Evolutionary conservation across 2,888 invertebrate genomes (phyloP).

Genomic region (Athalia rosae): DNA sequence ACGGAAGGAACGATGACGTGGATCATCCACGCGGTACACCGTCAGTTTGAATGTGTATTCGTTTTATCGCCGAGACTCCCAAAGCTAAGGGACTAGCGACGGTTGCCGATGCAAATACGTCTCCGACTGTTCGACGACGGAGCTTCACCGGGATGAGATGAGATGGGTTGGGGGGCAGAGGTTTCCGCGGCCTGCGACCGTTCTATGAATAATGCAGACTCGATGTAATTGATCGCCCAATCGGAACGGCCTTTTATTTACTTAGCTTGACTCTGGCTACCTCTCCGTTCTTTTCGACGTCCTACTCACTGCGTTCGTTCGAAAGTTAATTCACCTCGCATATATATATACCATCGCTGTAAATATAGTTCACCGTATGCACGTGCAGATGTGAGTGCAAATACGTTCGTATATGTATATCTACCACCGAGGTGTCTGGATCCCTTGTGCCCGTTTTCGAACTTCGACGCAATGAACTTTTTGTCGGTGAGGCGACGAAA

Average conservation of each 20-base stretch:
- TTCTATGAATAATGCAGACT: slow-evolving; percentile 72
- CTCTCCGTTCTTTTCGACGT: slow-evolving; percentile 61
- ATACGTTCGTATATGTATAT: no score
- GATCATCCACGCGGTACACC: neutral
- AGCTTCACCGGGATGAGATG: slow-evolving; percentile 58
- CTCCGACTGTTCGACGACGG: slow-evolving; percentile 52
- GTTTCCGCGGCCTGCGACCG: slow-evolving; percentile 70
- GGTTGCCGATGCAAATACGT: slow-evolving; percentile 71
- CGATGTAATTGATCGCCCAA: slow-evolving; percentile 73
- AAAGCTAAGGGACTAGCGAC: slow-evolving; percentile 52
- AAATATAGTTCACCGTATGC: no score
- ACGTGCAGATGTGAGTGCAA: no score
- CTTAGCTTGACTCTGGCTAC: slow-evolving; percentile 68
- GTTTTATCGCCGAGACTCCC: neutral
- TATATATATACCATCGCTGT: slow-evolving; percentile 54
- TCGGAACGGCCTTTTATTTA: slow-evolving; percentile 73
- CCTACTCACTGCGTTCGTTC: slow-evolving; percentile 53
- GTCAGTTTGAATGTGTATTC: slow-evolving; percentile 19
- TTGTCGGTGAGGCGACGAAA: neutral
- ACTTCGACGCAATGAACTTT: no score
- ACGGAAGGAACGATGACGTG: neutral
- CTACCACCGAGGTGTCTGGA: no score
- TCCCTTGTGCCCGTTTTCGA: no score
- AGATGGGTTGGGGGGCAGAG: slow-evolving; percentile 65
- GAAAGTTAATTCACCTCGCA: slow-evolving; percentile 71